Conservation (phyloP, 2,113 vertebrate genomes). For the Pantherophis guttatus region DNA sequence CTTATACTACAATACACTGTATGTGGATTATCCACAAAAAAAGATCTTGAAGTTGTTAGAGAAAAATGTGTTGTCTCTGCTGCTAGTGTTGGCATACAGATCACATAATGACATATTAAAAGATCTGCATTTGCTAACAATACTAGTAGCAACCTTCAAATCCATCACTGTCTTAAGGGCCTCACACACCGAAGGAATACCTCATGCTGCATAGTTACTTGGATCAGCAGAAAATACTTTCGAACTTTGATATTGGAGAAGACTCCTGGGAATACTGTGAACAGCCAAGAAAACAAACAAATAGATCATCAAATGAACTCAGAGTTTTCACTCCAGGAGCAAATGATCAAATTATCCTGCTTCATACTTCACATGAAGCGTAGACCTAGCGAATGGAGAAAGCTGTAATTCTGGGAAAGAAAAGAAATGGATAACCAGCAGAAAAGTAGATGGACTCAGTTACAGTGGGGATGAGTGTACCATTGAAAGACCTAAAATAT, state of each 20-base stretch:
- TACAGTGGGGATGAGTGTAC: background rate
- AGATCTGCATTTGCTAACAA: background rate
- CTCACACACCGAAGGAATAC: background rate
- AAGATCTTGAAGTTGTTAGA: background rate
- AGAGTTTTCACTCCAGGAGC: background rate
- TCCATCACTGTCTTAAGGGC: background rate
- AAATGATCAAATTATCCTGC: background rate
- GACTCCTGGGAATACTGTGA: background rate
- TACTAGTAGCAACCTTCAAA: background rate
- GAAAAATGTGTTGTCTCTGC: background rate
- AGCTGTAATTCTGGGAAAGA: background rate
- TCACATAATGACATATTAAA: background rate
- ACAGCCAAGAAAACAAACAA: background rate
- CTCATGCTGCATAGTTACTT: background rate
- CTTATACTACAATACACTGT: background rate
- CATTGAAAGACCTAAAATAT: background rate
- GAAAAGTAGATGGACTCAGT: background rate
- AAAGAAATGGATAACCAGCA: background rate
- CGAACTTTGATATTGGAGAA: background rate
- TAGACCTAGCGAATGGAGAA: background rate
- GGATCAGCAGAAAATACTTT: background rate
- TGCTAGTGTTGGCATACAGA: background rate
- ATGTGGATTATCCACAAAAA: background rate
- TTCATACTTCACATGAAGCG: background rate
- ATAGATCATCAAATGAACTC: background rate